Percentiles rank a stretch among this genome's conserved stretches.
Evolutionary conservation across 2,888 invertebrate species (phyloP).

Genomic region (Dryadula phaetusa): DNA sequence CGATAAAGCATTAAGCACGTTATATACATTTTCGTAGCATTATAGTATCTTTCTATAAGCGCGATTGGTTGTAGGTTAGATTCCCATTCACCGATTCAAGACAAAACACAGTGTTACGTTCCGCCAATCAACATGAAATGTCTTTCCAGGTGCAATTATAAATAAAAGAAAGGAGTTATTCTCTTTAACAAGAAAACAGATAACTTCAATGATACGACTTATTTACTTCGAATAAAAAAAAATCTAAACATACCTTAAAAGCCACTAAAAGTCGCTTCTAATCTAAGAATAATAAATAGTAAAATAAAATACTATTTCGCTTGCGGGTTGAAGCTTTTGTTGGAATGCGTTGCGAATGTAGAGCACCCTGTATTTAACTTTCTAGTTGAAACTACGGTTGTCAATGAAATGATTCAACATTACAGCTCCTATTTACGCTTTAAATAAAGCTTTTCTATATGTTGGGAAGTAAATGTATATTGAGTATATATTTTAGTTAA

Average conservation of each 20-base stretch:
- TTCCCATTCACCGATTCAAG: too few species aligned
- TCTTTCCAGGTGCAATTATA: too few species aligned
- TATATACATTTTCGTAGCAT: constrained; percentile 1
- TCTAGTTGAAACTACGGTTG: constrained; percentile 11
- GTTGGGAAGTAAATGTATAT: background rate
- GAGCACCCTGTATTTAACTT: constrained; percentile 16
- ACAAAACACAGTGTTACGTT: too few species aligned
- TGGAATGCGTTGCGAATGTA: background rate
- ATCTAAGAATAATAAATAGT: background rate
- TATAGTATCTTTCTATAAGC: too few species aligned
- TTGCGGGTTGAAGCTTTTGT: constrained; percentile 5
- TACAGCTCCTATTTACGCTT: background rate
- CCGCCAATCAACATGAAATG: too few species aligned
- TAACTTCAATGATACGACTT: too few species aligned
- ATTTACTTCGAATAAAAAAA: background rate
- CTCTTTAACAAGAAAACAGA: too few species aligned
- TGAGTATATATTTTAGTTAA: background rate
- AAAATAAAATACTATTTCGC: constrained; percentile 9
- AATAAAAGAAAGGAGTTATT: too few species aligned
- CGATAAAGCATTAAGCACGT: background rate
- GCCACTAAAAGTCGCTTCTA: background rate
- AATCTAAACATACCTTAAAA: background rate
- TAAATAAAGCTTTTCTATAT: background rate
- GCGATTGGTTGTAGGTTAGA: too few species aligned
- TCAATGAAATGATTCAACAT: constrained; percentile 15